phyloP scores from a whole-genome alignment of 2,888 invertebrate species.

The Limnephilus rhombicus region DNA sequence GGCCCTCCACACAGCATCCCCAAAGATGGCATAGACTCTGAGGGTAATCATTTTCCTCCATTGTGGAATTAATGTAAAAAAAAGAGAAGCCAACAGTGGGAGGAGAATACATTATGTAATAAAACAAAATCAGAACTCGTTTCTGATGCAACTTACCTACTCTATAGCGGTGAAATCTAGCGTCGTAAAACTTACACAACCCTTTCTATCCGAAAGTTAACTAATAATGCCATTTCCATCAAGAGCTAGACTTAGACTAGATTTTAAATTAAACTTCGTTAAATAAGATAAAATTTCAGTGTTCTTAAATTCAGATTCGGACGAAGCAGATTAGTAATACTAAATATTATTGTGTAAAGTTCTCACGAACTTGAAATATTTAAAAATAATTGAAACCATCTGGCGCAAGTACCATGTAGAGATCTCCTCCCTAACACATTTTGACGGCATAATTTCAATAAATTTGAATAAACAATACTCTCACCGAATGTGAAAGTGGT shows the following conservation, averaged over 20 bases:
- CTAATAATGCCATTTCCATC: neutral
- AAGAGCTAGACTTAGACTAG: neutral
- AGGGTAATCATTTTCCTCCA: too few relatives aligned
- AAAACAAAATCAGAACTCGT: too few relatives aligned
- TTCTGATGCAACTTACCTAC: neutral
- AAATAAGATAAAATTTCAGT: too few relatives aligned
- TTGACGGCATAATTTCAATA: constrained; percentile 1
- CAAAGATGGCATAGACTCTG: too few relatives aligned
- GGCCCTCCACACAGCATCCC: too few relatives aligned
- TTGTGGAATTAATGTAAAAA: too few relatives aligned
- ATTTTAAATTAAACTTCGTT: neutral
- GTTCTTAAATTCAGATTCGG: too few relatives aligned
- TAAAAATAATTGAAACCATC: neutral
- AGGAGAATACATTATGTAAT: too few relatives aligned
- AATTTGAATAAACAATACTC: neutral
- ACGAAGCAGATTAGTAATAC: too few relatives aligned
- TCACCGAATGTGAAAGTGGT: neutral
- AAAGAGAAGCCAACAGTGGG: too few relatives aligned
- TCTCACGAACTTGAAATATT: neutral
- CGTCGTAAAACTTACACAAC: neutral
- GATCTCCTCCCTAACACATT: neutral
- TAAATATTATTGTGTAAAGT: neutral
- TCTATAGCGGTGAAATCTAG: neutral
- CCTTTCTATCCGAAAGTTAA: neutral
- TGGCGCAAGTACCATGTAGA: neutral